Evolutionary conservation across 2,797 vertebrate genomes (phyloP), one percentile per base, ranked within the genome.

Genomic region (Rhabdophis nuchalis): DNA sequence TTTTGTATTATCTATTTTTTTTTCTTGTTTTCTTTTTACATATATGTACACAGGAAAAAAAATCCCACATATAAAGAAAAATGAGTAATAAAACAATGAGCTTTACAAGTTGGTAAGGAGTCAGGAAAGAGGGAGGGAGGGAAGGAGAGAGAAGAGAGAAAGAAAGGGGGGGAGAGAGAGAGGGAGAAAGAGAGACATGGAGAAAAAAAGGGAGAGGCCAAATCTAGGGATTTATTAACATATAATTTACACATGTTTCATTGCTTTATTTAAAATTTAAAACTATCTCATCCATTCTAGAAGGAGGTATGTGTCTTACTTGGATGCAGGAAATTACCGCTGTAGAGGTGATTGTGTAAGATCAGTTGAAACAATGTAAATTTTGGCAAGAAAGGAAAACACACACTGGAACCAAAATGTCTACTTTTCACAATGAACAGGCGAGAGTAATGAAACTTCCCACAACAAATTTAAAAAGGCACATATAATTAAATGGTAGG

Each of bases 21-120:
- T 61, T 90, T 46, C 82, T 90, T 82, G 36, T 89, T 18, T 32
- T 72, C 88, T 85, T 90, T 72, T 90, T 90, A 92, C 85, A 93
- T 54, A 88, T 93, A 93, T 90, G 36, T 93, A 93, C 85, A 90
- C 20, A 46, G 85, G 32, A 25, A 8, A 50, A 46, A 9, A 27
- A 46, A 88, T 46, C 82, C 46, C 85, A 93, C 46, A 82, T n/a
- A 11, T 18, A 61, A 57, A 58, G 72, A 90, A n/a, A 64, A 68
- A 46, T 29, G 14, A 50, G 32, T 90, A 82, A 61, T 27, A 54
- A 53, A 93, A 87, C 25, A 25, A 58, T 92, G 54, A 82, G n/a
- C 13, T 53, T 23, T 41, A 88, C 6, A 90, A 88, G 86, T 57
- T 88, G n/a, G 56, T n/a, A 85, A 90, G 54, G 41, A 90, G 86